Evolutionary conservation across 2,113 vertebrate genomes (phyloP).

Genomic region (Taxidea taxus): DNA sequence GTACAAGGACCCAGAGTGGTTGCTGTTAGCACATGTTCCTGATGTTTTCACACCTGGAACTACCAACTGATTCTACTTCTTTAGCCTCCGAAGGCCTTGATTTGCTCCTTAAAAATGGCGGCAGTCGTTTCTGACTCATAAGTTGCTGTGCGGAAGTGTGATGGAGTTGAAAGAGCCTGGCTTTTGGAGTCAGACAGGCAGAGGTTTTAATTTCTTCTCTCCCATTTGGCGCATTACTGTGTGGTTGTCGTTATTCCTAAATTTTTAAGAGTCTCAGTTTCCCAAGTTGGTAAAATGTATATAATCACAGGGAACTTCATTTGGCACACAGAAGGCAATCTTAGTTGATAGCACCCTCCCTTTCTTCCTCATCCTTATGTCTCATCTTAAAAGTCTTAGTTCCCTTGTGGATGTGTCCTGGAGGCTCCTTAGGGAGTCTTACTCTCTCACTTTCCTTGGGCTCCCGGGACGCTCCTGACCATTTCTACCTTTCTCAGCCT

Average conservation of each 20-base stretch:
- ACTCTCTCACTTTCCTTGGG: not conserved
- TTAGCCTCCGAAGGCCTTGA: not conserved
- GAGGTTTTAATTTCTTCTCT: slow-evolving; percentile 4
- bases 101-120: not conserved
- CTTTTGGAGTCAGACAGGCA: not conserved
- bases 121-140: not conserved
- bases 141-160: not conserved
- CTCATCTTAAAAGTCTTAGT: not conserved
- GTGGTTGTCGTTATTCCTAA: not conserved
- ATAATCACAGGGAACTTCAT: not conserved
- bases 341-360: not conserved
- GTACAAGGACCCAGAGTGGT: not conserved
- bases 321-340: not conserved
- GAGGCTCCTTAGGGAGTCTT: not conserved
- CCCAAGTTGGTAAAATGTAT: not conserved
- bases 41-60: not conserved
- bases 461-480: not conserved
- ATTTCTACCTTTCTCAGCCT: not conserved
- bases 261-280: not conserved
- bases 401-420: not conserved
- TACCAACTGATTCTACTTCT: not conserved
- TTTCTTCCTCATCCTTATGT: not conserved
- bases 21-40: not conserved
- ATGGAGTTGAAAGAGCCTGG: not conserved
- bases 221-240: not conserved